These are phyloP conservation scores for Odobenus rosmarus DNA, from an alignment of 2,113 vertebrate genomes.

Conservation along the genomic window DNA sequence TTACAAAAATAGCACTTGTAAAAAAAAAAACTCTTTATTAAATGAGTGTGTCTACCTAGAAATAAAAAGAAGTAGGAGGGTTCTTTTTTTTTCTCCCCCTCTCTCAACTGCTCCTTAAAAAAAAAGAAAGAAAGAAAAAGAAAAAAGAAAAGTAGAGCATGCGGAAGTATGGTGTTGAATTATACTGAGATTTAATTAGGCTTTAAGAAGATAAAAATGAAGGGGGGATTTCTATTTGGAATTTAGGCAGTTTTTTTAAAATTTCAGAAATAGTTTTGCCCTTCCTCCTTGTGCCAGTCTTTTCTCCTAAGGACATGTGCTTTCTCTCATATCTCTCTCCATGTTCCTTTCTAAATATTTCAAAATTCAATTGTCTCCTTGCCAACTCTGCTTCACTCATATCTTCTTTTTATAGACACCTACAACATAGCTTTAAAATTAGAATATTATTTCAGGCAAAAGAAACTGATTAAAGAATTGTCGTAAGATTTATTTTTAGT, in stretches of 20 bases:
- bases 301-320: not conserved
- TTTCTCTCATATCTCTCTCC: not conserved
- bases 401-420: slow-evolving; percentile 36
- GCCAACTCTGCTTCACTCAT: not conserved
- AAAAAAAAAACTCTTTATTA: not conserved
- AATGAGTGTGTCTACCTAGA: not conserved
- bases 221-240: not conserved
- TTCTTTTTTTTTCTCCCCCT: not conserved
- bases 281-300: not conserved
- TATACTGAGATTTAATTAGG: slow-evolving; percentile 5
- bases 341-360: slow-evolving; percentile 57
- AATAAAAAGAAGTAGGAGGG: not conserved
- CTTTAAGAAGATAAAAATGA: not conserved
- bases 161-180: not conserved
- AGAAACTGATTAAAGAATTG: slow-evolving; percentile 54
- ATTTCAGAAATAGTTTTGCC: not conserved
- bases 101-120: not conserved
- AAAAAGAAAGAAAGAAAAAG: not conserved
- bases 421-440: slow-evolving; percentile 59
- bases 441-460: slow-evolving; percentile 60
- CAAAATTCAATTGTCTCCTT: slow-evolving; percentile 52
- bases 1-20: not conserved
- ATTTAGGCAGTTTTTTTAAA: not conserved
- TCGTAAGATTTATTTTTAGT: not conserved
- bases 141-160: not conserved